Evolutionary conservation across 2,888 invertebrate genomes (phyloP).

Genomic region (Mamestra brassicae): DNA sequence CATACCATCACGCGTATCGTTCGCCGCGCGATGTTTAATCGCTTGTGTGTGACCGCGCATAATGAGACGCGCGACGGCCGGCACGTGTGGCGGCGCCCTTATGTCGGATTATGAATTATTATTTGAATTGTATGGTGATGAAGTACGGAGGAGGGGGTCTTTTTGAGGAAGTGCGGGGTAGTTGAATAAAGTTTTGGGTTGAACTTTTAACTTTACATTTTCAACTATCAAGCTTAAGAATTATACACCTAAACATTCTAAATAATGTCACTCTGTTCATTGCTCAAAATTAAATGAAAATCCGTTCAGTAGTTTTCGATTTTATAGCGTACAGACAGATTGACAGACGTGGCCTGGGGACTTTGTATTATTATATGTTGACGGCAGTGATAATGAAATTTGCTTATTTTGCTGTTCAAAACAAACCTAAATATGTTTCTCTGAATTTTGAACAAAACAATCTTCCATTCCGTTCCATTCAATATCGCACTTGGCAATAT

Average conservation of each 20-base stretch:
- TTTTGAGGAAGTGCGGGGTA: neutral
- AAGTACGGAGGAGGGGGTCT: neutral
- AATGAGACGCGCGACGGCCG: constrained; percentile 73
- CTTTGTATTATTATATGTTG: no score
- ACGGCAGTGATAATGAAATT: no score
- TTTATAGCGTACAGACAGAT: no score
- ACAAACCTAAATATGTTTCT: neutral
- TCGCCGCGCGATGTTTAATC: constrained; percentile 73
- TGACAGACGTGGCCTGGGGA: no score
- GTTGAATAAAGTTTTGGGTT: constrained; percentile 4
- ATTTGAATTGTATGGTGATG: constrained; percentile 42
- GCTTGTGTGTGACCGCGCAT: constrained; percentile 83
- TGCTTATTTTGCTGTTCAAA: no score
- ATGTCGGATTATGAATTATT: constrained; percentile 75
- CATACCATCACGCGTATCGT: constrained; percentile 72
- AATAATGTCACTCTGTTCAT: no score
- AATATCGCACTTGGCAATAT: constrained; percentile 38
- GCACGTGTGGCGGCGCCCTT: constrained; percentile 74
- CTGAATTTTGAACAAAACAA: neutral
- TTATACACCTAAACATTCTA: no score
- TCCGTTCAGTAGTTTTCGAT: no score
- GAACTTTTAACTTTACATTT: no score
- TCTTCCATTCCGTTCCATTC: neutral
- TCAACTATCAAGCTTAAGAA: no score
- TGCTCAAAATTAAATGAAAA: no score